phyloP scores from a whole-genome alignment of 2,113 vertebrate genomes.

The Paralichthys olivaceus region DNA sequence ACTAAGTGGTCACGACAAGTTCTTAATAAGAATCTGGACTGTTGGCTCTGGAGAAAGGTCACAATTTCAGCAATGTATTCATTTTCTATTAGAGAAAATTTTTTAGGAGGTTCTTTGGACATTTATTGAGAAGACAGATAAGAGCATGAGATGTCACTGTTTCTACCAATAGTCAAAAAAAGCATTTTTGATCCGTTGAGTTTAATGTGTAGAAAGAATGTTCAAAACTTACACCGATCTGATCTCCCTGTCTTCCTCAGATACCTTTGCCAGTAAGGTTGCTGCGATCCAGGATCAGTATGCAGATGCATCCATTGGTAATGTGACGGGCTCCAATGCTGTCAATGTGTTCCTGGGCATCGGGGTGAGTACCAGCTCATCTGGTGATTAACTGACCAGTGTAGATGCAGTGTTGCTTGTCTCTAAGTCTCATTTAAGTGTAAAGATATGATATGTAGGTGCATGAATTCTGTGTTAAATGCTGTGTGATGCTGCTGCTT shows the following conservation, averaged over 20 bases:
- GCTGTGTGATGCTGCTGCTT: too few relatives aligned
- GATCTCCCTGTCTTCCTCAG: constrained; percentile 74
- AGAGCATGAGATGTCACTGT: too few relatives aligned
- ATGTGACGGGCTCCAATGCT: constrained; percentile 97
- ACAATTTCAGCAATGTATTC: background rate
- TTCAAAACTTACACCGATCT: too few relatives aligned
- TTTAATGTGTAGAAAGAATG: background rate
- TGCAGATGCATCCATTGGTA: constrained; percentile 96
- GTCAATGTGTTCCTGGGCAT: constrained; percentile 99
- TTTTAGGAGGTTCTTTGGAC: too few relatives aligned
- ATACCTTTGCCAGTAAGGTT: constrained; percentile 98
- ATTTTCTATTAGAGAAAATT: background rate
- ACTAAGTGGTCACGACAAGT: background rate
- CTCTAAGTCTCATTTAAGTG: too few relatives aligned
- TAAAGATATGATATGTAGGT: background rate
- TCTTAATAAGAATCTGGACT: background rate
- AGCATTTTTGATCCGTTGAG: background rate
- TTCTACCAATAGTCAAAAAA: too few relatives aligned
- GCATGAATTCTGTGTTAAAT: too few relatives aligned
- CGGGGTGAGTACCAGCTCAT: constrained; percentile 80
- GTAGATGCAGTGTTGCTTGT: too few relatives aligned
- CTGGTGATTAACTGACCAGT: background rate
- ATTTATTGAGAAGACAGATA: too few relatives aligned
- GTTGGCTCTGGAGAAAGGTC: background rate
- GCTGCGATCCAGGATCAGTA: constrained; percentile 98